Percentiles rank a stretch among this genome's conserved stretches.
These are phyloP conservation scores for Akabosia matsudoensis DNA, from an alignment of 1,140 invertebrate species.

Conservation along the genomic window DNA sequence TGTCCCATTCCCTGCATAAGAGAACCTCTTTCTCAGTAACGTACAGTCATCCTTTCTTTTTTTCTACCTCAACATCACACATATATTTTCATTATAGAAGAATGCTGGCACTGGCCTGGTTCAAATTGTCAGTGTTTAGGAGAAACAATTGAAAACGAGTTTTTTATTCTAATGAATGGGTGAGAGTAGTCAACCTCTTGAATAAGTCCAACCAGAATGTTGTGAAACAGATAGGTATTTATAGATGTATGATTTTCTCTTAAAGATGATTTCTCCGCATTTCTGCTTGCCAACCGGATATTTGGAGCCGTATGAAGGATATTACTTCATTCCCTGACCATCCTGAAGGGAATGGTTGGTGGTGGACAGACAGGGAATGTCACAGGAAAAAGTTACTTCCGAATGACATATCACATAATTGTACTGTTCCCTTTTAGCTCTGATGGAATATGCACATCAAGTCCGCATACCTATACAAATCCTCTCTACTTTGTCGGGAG, in stretches of 20 bases:
- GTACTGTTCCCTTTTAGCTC: background rate
- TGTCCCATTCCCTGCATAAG: too few species aligned
- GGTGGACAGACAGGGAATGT: background rate
- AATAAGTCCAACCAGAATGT: too few species aligned
- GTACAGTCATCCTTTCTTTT: background rate
- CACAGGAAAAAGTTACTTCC: background rate
- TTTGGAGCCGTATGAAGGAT: conserved; percentile 7
- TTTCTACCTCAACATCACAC: background rate
- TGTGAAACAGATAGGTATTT: background rate
- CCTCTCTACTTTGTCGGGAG: too few species aligned
- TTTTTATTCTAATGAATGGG: conserved; percentile 12
- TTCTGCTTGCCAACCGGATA: conserved; percentile 12
- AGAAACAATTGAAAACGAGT: background rate
- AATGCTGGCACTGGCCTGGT: background rate
- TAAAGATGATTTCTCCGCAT: background rate
- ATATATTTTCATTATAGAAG: background rate
- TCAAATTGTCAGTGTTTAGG: background rate
- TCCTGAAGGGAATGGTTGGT: background rate
- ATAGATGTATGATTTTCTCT: conserved; percentile 3
- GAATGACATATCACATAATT: background rate
- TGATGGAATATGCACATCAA: background rate
- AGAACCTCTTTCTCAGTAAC: too few species aligned
- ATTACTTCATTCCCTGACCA: background rate
- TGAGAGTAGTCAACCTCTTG: background rate
- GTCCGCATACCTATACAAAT: too few species aligned